Conservation (phyloP, 2,113 vertebrate species). For the Ptychochromis oligacanthus region DNA sequence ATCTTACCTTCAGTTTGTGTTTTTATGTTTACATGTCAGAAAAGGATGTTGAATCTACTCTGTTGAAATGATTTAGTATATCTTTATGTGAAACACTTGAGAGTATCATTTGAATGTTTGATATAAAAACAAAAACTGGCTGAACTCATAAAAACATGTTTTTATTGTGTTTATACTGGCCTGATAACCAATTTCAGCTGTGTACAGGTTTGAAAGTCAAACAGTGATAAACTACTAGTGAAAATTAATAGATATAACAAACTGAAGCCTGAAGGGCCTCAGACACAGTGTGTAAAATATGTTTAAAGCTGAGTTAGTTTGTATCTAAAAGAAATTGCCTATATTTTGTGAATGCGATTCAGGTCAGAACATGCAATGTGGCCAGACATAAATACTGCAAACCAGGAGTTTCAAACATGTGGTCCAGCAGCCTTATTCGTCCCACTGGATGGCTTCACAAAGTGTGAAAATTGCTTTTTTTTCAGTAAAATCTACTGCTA, state of each 20-base stretch:
- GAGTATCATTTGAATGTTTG: constrained; percentile 62
- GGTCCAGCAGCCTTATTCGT: background rate
- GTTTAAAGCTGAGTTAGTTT: background rate
- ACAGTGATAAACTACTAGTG: background rate
- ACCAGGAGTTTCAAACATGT: background rate
- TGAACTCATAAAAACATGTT: constrained; percentile 53
- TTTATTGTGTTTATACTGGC: background rate
- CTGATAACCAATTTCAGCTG: background rate
- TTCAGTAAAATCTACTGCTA: background rate
- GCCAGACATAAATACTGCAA: background rate
- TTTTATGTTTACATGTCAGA: constrained; percentile 70
- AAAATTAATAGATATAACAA: background rate
- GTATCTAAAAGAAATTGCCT: background rate
- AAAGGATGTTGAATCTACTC: constrained; percentile 33
- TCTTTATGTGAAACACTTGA: constrained; percentile 54
- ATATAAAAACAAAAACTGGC: constrained; percentile 45
- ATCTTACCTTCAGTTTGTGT: constrained; percentile 55
- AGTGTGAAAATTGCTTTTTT: background rate
- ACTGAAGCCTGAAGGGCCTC: too few species aligned
- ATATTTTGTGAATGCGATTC: background rate
- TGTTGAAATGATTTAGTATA: constrained; percentile 56
- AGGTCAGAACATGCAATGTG: background rate
- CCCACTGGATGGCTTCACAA: background rate
- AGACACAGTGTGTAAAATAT: background rate
- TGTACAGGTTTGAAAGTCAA: background rate